Percentiles rank a stretch among this genome's conserved stretches.
Conservation (phyloP, 2,113 vertebrate genomes). For the Anolis sagrei region DNA sequence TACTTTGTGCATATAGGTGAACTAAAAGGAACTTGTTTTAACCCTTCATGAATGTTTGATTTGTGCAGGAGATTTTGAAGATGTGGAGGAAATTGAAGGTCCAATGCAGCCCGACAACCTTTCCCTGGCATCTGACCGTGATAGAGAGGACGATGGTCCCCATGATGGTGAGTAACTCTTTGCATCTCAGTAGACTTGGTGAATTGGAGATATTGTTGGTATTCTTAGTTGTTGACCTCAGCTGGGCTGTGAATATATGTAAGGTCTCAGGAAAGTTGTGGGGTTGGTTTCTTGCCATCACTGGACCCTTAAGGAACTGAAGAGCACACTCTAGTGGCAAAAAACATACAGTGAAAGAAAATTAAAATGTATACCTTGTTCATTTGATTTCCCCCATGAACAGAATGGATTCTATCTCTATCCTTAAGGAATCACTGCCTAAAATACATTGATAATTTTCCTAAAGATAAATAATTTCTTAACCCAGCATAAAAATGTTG, state of each 20-base stretch:
- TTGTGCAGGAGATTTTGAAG: conserved; percentile 79
- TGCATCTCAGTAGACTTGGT: conserved; percentile 39
- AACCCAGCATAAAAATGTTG: conserved; percentile 78
- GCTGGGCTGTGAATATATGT: conserved; percentile 52
- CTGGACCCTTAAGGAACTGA: conserved; percentile 76
- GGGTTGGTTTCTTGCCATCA: conserved; percentile 59
- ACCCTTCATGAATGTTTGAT: conserved; percentile 35
- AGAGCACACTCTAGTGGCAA: conserved; percentile 86
- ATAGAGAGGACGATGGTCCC: conserved; percentile 88
- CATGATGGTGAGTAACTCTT: conserved; percentile 84
- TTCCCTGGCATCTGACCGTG: conserved; percentile 88
- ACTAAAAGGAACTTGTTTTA: conserved; percentile 35
- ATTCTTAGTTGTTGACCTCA: background rate
- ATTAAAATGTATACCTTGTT: conserved; percentile 2
- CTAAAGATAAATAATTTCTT: conserved; percentile 72
- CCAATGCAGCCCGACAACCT: conserved; percentile 81
- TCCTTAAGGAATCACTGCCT: conserved; percentile 56
- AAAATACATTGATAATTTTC: conserved; percentile 53
- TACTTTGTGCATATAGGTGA: conserved; percentile 23
- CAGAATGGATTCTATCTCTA: background rate
- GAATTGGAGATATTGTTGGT: conserved; percentile 35
- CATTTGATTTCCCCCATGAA: conserved; percentile 16
- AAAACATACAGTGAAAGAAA: conserved; percentile 48
- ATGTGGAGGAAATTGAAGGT: conserved; percentile 82
- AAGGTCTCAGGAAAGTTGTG: conserved; percentile 50